Conservation (phyloP, 2,797 vertebrate species). For the Eulemur mongoz region DNA sequence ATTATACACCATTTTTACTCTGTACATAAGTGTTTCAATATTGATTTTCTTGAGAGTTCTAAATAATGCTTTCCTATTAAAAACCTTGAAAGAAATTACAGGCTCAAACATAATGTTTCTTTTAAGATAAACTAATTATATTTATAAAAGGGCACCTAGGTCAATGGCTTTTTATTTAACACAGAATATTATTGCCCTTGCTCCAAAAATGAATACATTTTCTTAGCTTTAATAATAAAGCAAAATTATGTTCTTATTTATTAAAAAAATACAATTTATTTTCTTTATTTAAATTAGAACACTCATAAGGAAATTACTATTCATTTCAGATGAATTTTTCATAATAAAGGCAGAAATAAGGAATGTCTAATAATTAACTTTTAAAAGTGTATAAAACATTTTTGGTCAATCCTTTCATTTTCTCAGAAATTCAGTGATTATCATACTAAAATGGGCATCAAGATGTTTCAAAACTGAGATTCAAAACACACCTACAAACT, state of each 20-base stretch:
- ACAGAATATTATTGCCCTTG: conserved; percentile 43
- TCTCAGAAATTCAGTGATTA: neutral
- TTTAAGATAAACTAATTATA: conserved; percentile 71
- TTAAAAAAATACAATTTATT: conserved; percentile 8
- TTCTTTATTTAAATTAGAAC: neutral
- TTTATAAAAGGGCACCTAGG: neutral
- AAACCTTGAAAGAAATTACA: conserved; percentile 54
- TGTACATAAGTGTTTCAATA: conserved; percentile 57
- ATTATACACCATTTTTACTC: conserved; percentile 3
- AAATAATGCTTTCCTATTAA: conserved; percentile 73
- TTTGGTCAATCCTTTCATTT: neutral
- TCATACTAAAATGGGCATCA: neutral
- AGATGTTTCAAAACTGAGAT: neutral
- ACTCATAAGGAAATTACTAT: neutral
- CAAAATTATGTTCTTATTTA: conserved; percentile 40
- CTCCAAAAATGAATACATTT: conserved; percentile 44
- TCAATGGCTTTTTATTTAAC: conserved; percentile 65
- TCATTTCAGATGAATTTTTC: neutral
- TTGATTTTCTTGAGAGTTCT: conserved; percentile 72
- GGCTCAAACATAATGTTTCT: conserved; percentile 54
- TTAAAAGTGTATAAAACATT: neutral
- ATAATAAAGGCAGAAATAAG: neutral
- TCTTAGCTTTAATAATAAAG: conserved; percentile 31
- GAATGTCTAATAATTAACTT: neutral
- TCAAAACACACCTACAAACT: neutral